Evolutionary conservation across 2,113 vertebrate genomes (phyloP), one percentile per base, ranked within the genome.

Genomic region (Ranitomeya variabilis): DNA sequence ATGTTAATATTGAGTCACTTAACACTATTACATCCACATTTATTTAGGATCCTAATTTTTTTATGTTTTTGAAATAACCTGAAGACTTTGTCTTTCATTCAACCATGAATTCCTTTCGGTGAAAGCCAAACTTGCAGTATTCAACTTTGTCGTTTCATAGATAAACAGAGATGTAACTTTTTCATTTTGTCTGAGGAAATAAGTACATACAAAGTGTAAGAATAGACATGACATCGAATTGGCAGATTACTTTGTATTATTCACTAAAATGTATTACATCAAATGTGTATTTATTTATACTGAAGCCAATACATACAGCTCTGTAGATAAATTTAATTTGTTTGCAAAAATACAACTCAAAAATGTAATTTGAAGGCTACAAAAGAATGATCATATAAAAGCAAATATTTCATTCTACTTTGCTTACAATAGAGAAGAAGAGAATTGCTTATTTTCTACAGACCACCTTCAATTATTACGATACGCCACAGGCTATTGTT

Each of bases 401-500:
- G 69, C 26, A 7, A 73, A 37, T 15, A 31, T 26, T 18, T 14
- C 13, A 31, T 37, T 31, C 23, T 13, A 26, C 2, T 37, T 0
- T 37, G 23, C n/a, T 26, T 69, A 14, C 23, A 26, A 66, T 66
- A 9, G 64, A n/a, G 64, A n/a, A 7, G n/a, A 26, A 26, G 23
- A 69, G 3, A 69, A 14, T 14, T 69, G 11, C 23, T 69, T 52
- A 62, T 67, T 52, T 69, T 54, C 81, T 67, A 19, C n/a, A 14
- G 19, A 66, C 16, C 23, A 69, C 31, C 31, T 45, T 9, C 19
- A 55, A 23, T 69, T 55, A 84, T 84, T n/a, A 26, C 14, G 12
- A 1, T 23, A 84, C 21, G 55, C 64, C 21, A 55, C 14, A 16
- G 66, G 82, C 45, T 71, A 84, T 55, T 84, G 71, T 84, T 84